These are phyloP conservation scores for Macrobrachium rosenbergii DNA, from an alignment of 1,140 invertebrate genomes.

Conservation along the genomic window DNA sequence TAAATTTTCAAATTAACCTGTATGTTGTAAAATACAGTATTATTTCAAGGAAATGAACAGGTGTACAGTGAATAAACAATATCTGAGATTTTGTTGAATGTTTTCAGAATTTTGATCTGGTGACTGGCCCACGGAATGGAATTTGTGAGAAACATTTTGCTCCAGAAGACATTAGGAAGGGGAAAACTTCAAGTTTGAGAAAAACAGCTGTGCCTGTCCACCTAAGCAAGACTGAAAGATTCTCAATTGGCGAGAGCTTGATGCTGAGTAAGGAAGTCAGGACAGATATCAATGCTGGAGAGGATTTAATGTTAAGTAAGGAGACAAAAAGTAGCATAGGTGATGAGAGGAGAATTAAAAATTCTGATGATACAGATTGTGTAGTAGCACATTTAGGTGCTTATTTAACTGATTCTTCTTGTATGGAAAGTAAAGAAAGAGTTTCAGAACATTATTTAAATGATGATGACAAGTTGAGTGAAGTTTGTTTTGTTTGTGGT, in stretches of 20 bases:
- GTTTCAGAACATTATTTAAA: not conserved
- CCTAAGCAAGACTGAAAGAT: not conserved
- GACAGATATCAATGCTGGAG: too few species aligned
- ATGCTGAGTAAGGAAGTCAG: too few species aligned
- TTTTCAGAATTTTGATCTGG: slow-evolving; percentile 4
- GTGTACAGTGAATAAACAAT: too few species aligned
- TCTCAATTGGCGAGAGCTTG: not conserved
- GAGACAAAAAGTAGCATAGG: too few species aligned
- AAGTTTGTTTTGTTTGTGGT: slow-evolving; percentile 53
- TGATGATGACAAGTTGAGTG: not conserved
- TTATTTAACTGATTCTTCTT: not conserved
- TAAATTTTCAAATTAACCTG: too few species aligned
- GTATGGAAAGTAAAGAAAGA: not conserved
- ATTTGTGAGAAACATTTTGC: slow-evolving; percentile 37
- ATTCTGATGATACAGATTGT: too few species aligned
- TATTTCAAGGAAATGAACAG: too few species aligned
- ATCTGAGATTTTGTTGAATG: too few species aligned
- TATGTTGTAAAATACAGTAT: too few species aligned
- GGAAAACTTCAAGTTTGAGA: slow-evolving; percentile 22
- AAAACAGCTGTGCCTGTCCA: slow-evolving; percentile 10
- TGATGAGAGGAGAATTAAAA: too few species aligned
- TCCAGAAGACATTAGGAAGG: slow-evolving; percentile 32
- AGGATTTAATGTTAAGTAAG: too few species aligned
- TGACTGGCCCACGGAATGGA: not conserved
- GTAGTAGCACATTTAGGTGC: too few species aligned